phyloP scores from a whole-genome alignment of 2,888 invertebrate species.

The Coecobrya sp. region DNA sequence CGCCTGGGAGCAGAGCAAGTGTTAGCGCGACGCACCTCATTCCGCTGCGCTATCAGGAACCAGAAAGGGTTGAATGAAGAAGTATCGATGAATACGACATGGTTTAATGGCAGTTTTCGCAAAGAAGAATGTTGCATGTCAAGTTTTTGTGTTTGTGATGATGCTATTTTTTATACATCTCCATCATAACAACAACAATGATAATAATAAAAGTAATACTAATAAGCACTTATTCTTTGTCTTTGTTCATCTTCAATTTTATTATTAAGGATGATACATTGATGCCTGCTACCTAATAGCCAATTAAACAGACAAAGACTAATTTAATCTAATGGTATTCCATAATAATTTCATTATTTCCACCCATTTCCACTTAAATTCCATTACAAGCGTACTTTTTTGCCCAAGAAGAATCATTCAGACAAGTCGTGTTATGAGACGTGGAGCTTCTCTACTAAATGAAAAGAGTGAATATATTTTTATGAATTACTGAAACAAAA shows the following conservation, averaged over 20 bases:
- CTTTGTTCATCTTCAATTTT: slow-evolving; percentile 22
- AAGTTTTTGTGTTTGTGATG: slow-evolving; percentile 41
- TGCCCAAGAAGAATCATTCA: too few relatives aligned
- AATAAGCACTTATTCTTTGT: slow-evolving; percentile 26
- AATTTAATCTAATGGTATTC: too few relatives aligned
- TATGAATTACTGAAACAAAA: too few relatives aligned
- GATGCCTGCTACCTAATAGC: neutral
- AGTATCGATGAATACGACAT: neutral
- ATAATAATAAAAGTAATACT: neutral
- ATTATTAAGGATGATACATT: neutral
- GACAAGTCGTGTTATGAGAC: too few relatives aligned
- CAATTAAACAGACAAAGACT: neutral
- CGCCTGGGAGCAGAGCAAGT: too few relatives aligned
- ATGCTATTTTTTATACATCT: neutral
- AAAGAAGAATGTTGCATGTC: slow-evolving; percentile 56
- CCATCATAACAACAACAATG: neutral
- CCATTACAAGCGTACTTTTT: too few relatives aligned
- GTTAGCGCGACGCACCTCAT: too few relatives aligned
- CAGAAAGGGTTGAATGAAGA: neutral
- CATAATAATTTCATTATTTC: too few relatives aligned
- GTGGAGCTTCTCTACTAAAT: too few relatives aligned
- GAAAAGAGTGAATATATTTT: too few relatives aligned
- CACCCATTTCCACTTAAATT: too few relatives aligned
- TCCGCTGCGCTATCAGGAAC: too few relatives aligned
- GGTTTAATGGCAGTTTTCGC: neutral